Percentiles rank a stretch among this genome's conserved stretches.
Evolutionary conservation across 1,140 invertebrate species (phyloP).

Genomic region (Venustaconcha ellipsiformis): DNA sequence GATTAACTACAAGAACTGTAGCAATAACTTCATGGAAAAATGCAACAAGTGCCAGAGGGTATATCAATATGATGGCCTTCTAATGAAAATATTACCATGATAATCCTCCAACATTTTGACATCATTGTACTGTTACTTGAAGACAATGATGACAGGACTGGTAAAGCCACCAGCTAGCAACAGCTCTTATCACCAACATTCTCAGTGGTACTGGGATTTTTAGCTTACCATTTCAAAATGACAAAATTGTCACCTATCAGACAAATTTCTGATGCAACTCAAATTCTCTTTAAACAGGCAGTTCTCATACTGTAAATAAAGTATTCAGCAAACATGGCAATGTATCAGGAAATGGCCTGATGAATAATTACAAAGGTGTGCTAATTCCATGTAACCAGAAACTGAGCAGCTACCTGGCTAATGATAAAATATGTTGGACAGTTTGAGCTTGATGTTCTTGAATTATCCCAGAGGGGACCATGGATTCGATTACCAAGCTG

Average conservation of each 20-base stretch:
- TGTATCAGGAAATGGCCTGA: too few relatives aligned
- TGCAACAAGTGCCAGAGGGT: not conserved
- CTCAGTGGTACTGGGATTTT: not conserved
- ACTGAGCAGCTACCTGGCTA: too few relatives aligned
- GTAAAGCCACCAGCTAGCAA: not conserved
- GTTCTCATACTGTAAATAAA: not conserved
- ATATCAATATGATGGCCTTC: not conserved
- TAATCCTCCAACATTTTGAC: not conserved
- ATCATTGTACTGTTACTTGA: not conserved
- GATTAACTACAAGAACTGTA: constrained; percentile 5
- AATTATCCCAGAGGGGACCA: too few relatives aligned
- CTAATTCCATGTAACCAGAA: too few relatives aligned
- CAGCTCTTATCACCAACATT: not conserved
- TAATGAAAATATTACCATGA: not conserved
- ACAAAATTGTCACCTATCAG: not conserved
- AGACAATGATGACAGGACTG: not conserved
- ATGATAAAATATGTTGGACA: too few relatives aligned
- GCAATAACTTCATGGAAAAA: not conserved
- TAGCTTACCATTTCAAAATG: not conserved
- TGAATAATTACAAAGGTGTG: too few relatives aligned
- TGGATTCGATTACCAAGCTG: too few relatives aligned
- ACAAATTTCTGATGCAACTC: not conserved
- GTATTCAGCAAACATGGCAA: not conserved
- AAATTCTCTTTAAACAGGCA: not conserved
- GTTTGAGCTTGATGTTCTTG: too few relatives aligned